Conservation (phyloP, 1,140 invertebrate genomes). For the Drosophila melanica region DNA sequence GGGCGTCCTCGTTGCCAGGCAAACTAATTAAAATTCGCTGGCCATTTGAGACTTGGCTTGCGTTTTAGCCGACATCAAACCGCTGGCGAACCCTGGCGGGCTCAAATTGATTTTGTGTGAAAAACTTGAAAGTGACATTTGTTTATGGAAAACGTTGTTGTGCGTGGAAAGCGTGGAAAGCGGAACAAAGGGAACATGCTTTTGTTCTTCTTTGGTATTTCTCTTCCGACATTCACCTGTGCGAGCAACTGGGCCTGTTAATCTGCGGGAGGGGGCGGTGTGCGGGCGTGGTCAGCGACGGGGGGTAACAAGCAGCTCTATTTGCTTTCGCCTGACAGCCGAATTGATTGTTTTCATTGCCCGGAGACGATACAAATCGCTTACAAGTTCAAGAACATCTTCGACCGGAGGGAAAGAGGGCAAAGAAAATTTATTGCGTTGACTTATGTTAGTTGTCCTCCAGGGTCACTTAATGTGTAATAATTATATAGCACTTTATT, state of each 20-base stretch:
- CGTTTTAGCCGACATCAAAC: conserved; percentile 2
- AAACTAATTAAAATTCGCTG: conserved; percentile 65
- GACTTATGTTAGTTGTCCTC: neutral
- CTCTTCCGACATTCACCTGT: neutral
- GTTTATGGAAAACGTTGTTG: conserved; percentile 43
- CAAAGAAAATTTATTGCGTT: too few relatives aligned
- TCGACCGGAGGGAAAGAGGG: too few relatives aligned
- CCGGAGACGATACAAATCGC: conserved; percentile 24
- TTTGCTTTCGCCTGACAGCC: conserved; percentile 37
- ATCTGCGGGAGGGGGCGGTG: conserved; percentile 7
- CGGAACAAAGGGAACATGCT: conserved; percentile 20
- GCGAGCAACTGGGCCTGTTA: neutral
- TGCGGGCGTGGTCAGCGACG: neutral
- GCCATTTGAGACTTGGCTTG: neutral
- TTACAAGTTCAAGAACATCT: conserved; percentile 2
- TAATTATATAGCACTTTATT: neutral
- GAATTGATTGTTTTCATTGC: conserved; percentile 45
- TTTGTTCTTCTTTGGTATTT: neutral
- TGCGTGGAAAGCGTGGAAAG: conserved; percentile 53
- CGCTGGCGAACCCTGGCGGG: conserved; percentile 13
- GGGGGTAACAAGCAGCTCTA: neutral
- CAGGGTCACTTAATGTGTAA: neutral
- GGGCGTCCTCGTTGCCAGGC: neutral
- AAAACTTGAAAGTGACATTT: conserved; percentile 56
- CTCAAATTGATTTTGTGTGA: conserved; percentile 42